A percentile compares a stretch with the other conserved stretches of the same genome.
phyloP scores from a whole-genome alignment of 2,113 vertebrate species.

The Ciconia boyciana region DNA sequence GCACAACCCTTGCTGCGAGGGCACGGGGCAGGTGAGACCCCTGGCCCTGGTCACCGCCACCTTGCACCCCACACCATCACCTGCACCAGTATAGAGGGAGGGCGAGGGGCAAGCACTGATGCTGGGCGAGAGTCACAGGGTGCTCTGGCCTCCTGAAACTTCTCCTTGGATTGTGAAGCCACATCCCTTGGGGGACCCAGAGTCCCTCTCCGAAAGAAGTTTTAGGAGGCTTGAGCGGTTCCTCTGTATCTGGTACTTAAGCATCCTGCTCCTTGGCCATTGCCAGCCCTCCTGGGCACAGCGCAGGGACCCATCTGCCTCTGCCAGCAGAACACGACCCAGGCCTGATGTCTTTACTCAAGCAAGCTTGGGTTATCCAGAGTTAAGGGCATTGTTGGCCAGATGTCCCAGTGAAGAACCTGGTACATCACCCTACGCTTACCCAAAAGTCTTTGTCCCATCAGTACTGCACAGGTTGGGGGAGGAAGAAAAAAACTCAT shows the following conservation, averaged over 20 bases:
- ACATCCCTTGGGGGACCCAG: not conserved
- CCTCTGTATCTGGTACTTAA: not conserved
- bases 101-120: rapidly evolving
- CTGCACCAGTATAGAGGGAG: not conserved
- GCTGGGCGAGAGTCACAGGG: not conserved
- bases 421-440: not conserved
- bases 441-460: not conserved
- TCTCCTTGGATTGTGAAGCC: not conserved
- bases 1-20: not conserved
- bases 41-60: not conserved
- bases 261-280: not conserved
- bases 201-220: not conserved
- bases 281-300: not conserved
- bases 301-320: not conserved
- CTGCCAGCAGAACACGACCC: not conserved
- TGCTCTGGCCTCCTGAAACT: not conserved
- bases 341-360: not conserved
- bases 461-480: not conserved
- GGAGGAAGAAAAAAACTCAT: not conserved
- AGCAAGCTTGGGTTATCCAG: not conserved
- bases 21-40: rapidly evolving
- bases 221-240: not conserved
- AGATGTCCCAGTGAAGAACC: not conserved
- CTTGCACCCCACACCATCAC: not conserved
- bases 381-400: not conserved